Conservation (phyloP, 2,113 vertebrate species). For the Nesospiza acunhae region DNA sequence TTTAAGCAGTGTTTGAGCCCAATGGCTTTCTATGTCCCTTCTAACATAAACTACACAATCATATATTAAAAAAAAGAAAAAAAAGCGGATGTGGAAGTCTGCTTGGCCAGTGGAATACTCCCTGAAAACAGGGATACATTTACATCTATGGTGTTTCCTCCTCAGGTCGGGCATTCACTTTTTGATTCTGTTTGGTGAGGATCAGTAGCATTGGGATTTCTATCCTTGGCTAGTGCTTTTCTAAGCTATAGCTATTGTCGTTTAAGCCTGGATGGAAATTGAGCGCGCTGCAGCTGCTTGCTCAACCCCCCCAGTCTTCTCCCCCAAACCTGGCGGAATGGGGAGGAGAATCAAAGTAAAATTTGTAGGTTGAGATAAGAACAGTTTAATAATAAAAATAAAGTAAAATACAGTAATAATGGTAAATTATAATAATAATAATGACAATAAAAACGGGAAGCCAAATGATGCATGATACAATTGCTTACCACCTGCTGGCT, state of each 20-base stretch:
- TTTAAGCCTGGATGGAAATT: background rate
- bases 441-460: background rate
- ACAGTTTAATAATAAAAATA: background rate
- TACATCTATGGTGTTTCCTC: background rate
- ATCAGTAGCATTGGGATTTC: background rate
- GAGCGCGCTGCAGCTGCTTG: fast-evolving
- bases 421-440: background rate
- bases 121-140: background rate
- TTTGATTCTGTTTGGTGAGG: background rate
- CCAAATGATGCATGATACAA: fast-evolving
- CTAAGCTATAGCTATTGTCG: background rate
- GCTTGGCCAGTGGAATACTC: background rate
- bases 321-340: background rate
- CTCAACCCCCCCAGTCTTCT: background rate
- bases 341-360: background rate
- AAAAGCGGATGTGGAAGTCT: background rate
- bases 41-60: background rate
- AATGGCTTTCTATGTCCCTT: background rate
- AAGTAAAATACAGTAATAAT: background rate
- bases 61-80: background rate
- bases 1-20: background rate
- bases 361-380: background rate
- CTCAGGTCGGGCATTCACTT: background rate
- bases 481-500: background rate
- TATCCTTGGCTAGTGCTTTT: background rate